Percentiles rank a stretch among this genome's conserved stretches.
phyloP scores from a whole-genome alignment of 2,888 invertebrate genomes.

The Pachycephus smyrnensis region DNA sequence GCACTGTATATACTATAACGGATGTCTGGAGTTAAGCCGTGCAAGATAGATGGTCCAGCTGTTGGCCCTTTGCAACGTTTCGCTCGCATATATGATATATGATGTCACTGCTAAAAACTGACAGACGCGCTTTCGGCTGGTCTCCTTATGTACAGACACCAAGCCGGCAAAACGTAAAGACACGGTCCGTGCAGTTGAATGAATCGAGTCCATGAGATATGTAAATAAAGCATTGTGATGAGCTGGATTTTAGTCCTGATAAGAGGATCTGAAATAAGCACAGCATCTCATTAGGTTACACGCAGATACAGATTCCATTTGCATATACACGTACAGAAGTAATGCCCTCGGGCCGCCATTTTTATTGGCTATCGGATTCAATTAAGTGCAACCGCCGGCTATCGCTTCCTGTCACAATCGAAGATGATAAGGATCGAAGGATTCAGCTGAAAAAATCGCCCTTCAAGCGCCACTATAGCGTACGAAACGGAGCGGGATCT shows the following conservation, averaged over 20 bases:
- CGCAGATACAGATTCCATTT: neutral
- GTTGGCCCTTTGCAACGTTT: conserved; percentile 39
- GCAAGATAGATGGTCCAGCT: conserved; percentile 52
- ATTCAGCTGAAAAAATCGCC: neutral
- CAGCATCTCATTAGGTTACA: neutral
- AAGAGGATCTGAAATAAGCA: neutral
- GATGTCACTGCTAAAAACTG: conserved; percentile 49
- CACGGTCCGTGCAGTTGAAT: neutral
- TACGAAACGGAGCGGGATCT: neutral
- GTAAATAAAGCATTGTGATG: neutral
- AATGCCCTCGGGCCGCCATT: neutral
- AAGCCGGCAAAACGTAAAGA: neutral
- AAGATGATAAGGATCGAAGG: neutral
- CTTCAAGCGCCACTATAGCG: neutral
- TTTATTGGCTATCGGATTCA: neutral
- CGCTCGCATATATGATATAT: conserved; percentile 54
- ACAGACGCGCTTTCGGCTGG: conserved; percentile 42
- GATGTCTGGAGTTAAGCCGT: conserved; percentile 44
- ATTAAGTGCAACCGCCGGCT: neutral
- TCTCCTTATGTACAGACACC: neutral
- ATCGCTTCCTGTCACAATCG: neutral
- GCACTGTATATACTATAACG: conserved; percentile 21
- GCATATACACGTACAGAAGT: neutral
- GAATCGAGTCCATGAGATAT: neutral
- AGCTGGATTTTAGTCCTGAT: neutral